phyloP scores from a whole-genome alignment of 2,797 vertebrate species.

The Oreonectes daqikongensis region DNA sequence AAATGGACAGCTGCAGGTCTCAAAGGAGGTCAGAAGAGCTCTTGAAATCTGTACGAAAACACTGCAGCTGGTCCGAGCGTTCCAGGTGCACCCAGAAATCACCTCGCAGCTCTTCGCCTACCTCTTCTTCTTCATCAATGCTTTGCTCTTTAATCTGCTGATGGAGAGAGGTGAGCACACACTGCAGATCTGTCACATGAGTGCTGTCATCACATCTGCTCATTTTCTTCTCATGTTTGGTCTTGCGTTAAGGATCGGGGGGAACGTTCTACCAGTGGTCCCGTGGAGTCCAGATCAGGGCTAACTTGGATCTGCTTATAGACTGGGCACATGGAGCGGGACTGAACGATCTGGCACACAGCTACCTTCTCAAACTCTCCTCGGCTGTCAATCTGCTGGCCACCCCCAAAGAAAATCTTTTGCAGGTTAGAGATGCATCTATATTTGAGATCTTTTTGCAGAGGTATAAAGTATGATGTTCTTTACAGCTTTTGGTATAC shows the following conservation, averaged over 20 bases:
- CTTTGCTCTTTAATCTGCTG: conserved; percentile 81
- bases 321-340: conserved; percentile 77
- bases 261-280: conserved; percentile 81
- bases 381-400: conserved; percentile 79
- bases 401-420: conserved; percentile 74
- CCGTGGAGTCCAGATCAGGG: conserved; percentile 76
- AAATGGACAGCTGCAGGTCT: conserved; percentile 55
- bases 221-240: neutral
- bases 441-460: neutral
- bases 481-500: neutral
- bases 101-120: conserved; percentile 78
- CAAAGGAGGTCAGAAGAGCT: conserved; percentile 67
- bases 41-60: conserved; percentile 69
- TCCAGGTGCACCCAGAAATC: conserved; percentile 75
- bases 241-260: conserved; percentile 71
- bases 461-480: neutral
- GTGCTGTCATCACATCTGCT: neutral
- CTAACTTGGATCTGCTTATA: conserved; percentile 77
- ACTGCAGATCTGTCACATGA: neutral
- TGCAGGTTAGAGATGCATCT: conserved; percentile 70
- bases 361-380: conserved; percentile 74
- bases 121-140: conserved; percentile 83
- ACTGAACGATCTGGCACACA: conserved; percentile 74
- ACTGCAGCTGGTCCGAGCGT: conserved; percentile 67
- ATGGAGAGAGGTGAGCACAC: conserved; percentile 78